A percentile compares a stretch with the other conserved stretches of the same genome.
Evolutionary conservation across 2,113 vertebrate species (phyloP).

Genomic region (Donacobius atricapilla): DNA sequence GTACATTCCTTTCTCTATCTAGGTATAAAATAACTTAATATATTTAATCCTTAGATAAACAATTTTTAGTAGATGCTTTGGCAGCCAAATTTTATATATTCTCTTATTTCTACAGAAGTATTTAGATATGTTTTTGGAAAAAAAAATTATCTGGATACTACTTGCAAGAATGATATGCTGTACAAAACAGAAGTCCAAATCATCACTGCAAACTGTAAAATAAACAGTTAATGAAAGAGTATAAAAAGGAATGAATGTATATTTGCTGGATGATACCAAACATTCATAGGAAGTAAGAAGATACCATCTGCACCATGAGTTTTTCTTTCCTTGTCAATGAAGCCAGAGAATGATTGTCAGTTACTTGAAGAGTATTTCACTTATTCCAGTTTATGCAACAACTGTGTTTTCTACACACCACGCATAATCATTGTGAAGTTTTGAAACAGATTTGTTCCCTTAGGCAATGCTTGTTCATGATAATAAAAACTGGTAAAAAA

Average conservation of each 20-base stretch:
- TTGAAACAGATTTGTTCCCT: background rate
- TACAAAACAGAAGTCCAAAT: slow-evolving; percentile 15
- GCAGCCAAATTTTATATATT: slow-evolving; percentile 33
- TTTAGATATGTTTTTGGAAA: background rate
- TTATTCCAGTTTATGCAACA: background rate
- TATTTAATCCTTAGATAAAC: slow-evolving; percentile 37
- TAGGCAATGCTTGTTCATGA: background rate
- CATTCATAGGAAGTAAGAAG: background rate
- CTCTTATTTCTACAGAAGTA: slow-evolving; percentile 21
- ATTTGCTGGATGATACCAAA: background rate
- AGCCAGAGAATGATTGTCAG: background rate
- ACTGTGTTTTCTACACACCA: background rate
- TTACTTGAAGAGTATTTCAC: background rate
- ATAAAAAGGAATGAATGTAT: background rate
- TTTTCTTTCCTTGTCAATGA: slow-evolving; percentile 1
- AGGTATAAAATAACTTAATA: slow-evolving; percentile 63
- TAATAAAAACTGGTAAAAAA: background rate
- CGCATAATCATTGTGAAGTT: background rate
- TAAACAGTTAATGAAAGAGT: background rate
- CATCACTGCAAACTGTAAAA: slow-evolving; percentile 12
- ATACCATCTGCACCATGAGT: background rate
- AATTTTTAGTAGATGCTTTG: slow-evolving; percentile 24
- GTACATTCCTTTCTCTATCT: slow-evolving; percentile 33
- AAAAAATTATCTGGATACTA: background rate
- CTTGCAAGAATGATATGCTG: background rate